Evolutionary conservation across 2,888 invertebrate species (phyloP).

Genomic region (Nudaria mundana): DNA sequence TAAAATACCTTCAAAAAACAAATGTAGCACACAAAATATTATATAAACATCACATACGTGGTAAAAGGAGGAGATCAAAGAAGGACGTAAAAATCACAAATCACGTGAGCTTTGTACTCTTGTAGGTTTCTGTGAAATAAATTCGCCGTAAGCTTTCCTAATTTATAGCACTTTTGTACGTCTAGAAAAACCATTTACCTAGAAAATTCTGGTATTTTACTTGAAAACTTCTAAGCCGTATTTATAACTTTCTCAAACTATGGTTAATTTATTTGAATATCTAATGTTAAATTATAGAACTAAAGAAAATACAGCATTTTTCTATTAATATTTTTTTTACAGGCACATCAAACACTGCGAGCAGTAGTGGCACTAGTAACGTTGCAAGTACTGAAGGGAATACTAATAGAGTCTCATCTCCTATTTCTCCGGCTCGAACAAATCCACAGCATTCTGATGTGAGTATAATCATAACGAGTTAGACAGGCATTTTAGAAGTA

Average conservation of each 20-base stretch:
- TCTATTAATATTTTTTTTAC: neutral
- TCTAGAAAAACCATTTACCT: neutral
- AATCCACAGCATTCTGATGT: conserved; percentile 58
- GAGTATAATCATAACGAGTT: no score
- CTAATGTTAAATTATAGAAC: neutral
- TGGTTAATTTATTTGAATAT: neutral
- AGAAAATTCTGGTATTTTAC: neutral
- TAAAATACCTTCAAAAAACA: no score
- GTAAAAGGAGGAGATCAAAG: no score
- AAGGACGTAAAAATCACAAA: neutral
- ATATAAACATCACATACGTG: no score
- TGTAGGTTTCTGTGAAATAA: neutral
- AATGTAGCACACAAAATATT: no score
- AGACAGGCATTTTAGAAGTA: no score
- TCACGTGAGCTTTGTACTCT: neutral
- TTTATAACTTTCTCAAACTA: neutral
- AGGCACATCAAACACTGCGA: conserved; percentile 26
- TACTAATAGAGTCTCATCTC: conserved; percentile 47
- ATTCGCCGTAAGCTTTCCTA: neutral
- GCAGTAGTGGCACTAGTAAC: conserved; percentile 21
- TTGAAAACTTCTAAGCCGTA: neutral
- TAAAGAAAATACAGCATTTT: neutral
- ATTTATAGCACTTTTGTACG: neutral
- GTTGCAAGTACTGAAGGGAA: conserved; percentile 45
- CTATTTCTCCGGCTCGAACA: conserved; percentile 47